These are phyloP conservation scores for Tortricodes alternella DNA, from an alignment of 2,888 invertebrate genomes.

Conservation along the genomic window DNA sequence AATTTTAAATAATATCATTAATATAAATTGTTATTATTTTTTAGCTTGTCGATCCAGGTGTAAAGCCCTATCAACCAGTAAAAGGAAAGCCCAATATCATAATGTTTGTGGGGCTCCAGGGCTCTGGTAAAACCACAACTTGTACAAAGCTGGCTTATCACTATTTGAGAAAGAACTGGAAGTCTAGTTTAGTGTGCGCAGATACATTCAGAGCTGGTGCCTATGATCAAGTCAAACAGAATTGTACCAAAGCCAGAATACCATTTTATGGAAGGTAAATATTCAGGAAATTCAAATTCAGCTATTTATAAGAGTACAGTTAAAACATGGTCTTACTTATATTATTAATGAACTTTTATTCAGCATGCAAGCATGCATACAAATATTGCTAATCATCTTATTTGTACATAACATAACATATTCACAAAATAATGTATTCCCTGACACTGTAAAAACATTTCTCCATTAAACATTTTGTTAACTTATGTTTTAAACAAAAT, in stretches of 20 bases:
- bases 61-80: constrained; percentile 97
- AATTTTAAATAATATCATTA: not conserved
- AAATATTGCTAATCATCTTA: too few relatives aligned
- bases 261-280: constrained; percentile 98
- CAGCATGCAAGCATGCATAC: too few relatives aligned
- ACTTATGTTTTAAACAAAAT: too few relatives aligned
- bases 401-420: too few relatives aligned
- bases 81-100: constrained; percentile 98
- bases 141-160: constrained; percentile 99
- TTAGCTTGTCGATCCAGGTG: constrained; percentile 97
- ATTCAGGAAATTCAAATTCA: not conserved
- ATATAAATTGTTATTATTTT: constrained; percentile 32
- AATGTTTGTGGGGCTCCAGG: constrained; percentile 99
- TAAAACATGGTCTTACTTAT: too few relatives aligned
- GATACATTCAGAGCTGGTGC: constrained; percentile 99
- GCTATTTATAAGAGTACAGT: not conserved
- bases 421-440: too few relatives aligned
- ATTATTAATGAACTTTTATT: too few relatives aligned
- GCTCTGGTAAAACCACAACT: constrained; percentile 99
- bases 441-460: too few relatives aligned
- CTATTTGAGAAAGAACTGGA: constrained; percentile 99
- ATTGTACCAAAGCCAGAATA: constrained; percentile 99
- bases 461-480: too few relatives aligned
- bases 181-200: constrained; percentile 98
- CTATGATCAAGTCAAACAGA: constrained; percentile 99